phyloP scores from a whole-genome alignment of 2,797 vertebrate species.

The Spizella passerina region DNA sequence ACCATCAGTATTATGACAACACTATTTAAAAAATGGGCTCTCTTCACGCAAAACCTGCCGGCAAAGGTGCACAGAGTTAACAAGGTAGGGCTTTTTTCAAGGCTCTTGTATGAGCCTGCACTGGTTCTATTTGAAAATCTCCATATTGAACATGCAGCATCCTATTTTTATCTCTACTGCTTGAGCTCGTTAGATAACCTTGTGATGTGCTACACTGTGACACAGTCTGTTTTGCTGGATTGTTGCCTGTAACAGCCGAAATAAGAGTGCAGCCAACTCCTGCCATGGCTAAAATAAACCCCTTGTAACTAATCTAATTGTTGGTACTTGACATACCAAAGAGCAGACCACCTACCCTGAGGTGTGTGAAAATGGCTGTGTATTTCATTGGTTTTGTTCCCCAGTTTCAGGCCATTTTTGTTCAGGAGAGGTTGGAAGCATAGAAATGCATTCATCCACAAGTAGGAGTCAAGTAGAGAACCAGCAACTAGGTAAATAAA shows the following conservation, averaged over 20 bases:
- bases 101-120: not conserved
- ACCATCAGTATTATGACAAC: not conserved
- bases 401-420: not conserved
- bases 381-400: not conserved
- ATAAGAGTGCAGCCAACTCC: not conserved
- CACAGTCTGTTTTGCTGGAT: constrained; percentile 1
- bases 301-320: not conserved
- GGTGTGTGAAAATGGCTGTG: not conserved
- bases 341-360: not conserved
- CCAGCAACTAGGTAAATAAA: not conserved
- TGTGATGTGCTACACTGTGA: not conserved
- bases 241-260: constrained; percentile 10
- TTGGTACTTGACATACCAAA: not conserved
- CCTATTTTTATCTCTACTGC: not conserved
- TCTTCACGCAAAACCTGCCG: not conserved
- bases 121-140: not conserved
- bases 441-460: not conserved
- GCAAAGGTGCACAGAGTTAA: not conserved
- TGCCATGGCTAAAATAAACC: constrained; percentile 12
- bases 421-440: not conserved
- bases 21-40: not conserved
- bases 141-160: not conserved
- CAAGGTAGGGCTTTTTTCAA: not conserved
- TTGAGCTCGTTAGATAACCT: not conserved
- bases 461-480: not conserved